These are phyloP conservation scores for Euwallacea similis DNA, from an alignment of 1,140 invertebrate species.

Conservation along the genomic window DNA sequence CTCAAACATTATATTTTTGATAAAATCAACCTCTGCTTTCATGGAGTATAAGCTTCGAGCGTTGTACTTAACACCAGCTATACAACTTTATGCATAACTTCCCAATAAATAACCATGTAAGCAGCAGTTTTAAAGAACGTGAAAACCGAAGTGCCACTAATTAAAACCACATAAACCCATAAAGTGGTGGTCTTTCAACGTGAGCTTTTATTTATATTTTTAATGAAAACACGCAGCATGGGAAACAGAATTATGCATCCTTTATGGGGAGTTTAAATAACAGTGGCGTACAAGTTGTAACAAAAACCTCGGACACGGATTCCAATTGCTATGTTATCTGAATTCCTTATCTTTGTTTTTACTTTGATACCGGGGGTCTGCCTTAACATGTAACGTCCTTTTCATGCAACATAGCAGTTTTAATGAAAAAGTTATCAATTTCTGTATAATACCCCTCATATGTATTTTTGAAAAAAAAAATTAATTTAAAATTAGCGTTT, in stretches of 20 bases:
- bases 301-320: conserved; percentile 49
- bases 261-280: conserved; percentile 48
- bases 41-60: too few relatives aligned
- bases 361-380: conserved; percentile 13
- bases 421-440: too few relatives aligned
- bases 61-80: too few relatives aligned
- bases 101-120: too few relatives aligned
- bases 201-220: conserved; percentile 42
- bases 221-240: conserved; percentile 46
- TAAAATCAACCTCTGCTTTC: too few relatives aligned
- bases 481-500: too few relatives aligned
- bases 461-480: too few relatives aligned
- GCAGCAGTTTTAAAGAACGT: not conserved
- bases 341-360: conserved; percentile 41
- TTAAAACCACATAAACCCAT: conserved; percentile 43
- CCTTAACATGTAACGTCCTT: not conserved
- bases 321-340: conserved; percentile 49
- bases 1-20: too few relatives aligned
- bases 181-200: conserved; percentile 40
- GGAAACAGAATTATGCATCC: conserved; percentile 48
- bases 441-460: too few relatives aligned
- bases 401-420: too few relatives aligned
- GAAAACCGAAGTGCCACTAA: conserved; percentile 31
- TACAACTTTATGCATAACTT: too few relatives aligned
- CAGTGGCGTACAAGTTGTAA: conserved; percentile 51